These are phyloP conservation scores for Venusia cambrica DNA, from an alignment of 2,888 invertebrate genomes.

Conservation along the genomic window DNA sequence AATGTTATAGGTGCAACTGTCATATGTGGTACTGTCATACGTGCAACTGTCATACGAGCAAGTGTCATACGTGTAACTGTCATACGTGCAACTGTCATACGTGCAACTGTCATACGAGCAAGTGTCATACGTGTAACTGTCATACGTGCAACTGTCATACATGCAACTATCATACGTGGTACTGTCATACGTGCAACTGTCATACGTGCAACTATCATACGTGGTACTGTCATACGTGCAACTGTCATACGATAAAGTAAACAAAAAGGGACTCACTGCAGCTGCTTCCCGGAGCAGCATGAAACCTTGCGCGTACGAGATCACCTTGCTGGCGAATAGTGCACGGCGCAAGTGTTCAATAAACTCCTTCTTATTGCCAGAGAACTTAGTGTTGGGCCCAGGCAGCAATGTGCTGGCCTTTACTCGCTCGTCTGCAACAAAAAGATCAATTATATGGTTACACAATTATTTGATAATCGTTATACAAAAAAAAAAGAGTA, in stretches of 20 bases:
- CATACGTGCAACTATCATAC: not conserved
- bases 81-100: too few species aligned
- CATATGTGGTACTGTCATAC: too few species aligned
- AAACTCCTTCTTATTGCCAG: constrained; percentile 89
- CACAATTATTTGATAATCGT: too few species aligned
- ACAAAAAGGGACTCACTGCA: constrained; percentile 69
- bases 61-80: too few species aligned
- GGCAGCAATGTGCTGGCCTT: constrained; percentile 88
- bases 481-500: too few species aligned
- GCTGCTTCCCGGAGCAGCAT: constrained; percentile 97
- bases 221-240: not conserved
- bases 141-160: too few species aligned
- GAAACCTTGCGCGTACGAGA: constrained; percentile 99
- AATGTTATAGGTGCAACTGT: too few species aligned
- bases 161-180: too few species aligned
- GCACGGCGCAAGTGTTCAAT: constrained; percentile 93
- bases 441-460: constrained; percentile 1
- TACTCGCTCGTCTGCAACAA: constrained; percentile 85
- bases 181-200: not conserved
- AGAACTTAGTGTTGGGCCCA: constrained; percentile 84
- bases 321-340: constrained; percentile 97
- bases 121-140: too few species aligned
- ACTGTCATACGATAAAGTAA: not conserved
- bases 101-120: too few species aligned
- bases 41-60: too few species aligned